Percentiles rank a stretch among this genome's conserved stretches.
These are phyloP conservation scores for Orthonevra nobilis DNA, from an alignment of 2,888 invertebrate genomes.

Conservation along the genomic window DNA sequence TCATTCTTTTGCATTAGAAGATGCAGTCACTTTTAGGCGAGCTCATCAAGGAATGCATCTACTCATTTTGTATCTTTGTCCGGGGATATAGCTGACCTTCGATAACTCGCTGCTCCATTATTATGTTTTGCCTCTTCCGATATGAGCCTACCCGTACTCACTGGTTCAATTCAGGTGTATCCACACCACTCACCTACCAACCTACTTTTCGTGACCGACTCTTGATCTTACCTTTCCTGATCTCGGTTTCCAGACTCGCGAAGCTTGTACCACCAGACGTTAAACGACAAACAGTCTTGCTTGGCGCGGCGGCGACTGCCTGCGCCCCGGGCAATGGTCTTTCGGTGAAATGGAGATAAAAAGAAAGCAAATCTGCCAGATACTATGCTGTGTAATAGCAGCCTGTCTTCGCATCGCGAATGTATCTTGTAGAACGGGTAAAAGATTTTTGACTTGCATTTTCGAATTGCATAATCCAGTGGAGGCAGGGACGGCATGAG, in stretches of 20 bases:
- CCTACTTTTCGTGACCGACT: constrained; percentile 69
- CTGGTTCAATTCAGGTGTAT: constrained; percentile 43
- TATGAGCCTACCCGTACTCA: no score
- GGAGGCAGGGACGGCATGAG: neutral
- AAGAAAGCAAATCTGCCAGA: constrained; percentile 57
- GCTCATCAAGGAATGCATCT: constrained; percentile 1
- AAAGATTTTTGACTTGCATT: constrained; percentile 65
- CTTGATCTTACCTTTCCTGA: constrained; percentile 48
- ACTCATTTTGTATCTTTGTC: no score
- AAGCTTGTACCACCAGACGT: constrained; percentile 44
- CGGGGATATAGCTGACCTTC: constrained; percentile 41
- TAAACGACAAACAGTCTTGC: constrained; percentile 28
- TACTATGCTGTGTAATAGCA: constrained; percentile 48
- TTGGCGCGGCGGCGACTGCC: constrained; percentile 7
- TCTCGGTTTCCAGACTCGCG: constrained; percentile 12
- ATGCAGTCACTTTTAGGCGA: no score
- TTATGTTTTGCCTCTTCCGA: constrained; percentile 15
- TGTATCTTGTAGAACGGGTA: constrained; percentile 35
- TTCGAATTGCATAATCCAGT: constrained; percentile 56
- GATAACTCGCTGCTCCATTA: constrained; percentile 17
- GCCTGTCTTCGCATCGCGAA: constrained; percentile 39
- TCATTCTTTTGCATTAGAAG: no score
- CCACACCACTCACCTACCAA: constrained; percentile 62
- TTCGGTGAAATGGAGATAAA: constrained; percentile 66
- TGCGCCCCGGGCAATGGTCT: constrained; percentile 59